These are phyloP conservation scores for Otocyon megalotis DNA, from an alignment of 2,113 vertebrate genomes.

Conservation along the genomic window DNA sequence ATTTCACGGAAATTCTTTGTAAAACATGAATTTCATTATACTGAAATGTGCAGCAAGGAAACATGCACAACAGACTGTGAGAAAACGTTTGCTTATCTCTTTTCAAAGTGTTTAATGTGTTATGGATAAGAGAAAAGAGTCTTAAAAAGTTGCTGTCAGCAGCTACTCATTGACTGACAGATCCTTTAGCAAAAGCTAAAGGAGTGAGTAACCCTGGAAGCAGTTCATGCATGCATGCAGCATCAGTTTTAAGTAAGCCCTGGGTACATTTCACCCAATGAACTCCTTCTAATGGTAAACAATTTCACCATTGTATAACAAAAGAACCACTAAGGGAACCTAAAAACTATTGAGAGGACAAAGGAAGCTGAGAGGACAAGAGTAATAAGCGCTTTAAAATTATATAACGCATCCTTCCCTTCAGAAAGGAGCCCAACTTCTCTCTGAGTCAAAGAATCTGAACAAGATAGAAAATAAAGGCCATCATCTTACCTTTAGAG, in stretches of 20 bases:
- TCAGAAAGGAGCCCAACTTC: background rate
- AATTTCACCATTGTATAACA: conserved; percentile 41
- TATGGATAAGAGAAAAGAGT: conserved; percentile 60
- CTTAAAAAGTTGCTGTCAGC: conserved; percentile 71
- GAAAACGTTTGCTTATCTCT: conserved; percentile 66
- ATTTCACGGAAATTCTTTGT: conserved; percentile 14
- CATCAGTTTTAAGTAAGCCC: conserved; percentile 38
- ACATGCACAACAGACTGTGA: conserved; percentile 27
- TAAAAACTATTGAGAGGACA: conserved; percentile 21
- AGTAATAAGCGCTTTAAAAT: background rate
- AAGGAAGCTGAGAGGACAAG: background rate
- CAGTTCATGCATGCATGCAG: background rate
- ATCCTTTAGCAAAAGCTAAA: conserved; percentile 51
- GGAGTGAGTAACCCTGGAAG: conserved; percentile 67
- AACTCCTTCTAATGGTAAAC: conserved; percentile 56
- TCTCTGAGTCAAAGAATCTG: background rate
- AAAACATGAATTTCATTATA: background rate
- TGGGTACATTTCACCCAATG: conserved; percentile 52
- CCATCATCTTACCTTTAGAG: background rate
- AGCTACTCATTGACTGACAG: conserved; percentile 70
- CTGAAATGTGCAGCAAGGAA: background rate
- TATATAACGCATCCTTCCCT: background rate
- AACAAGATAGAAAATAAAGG: background rate
- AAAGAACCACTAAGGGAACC: conserved; percentile 7
- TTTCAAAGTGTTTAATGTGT: conserved; percentile 66